Conservation (phyloP, 2,888 invertebrate genomes). For the Drepana falcataria region DNA sequence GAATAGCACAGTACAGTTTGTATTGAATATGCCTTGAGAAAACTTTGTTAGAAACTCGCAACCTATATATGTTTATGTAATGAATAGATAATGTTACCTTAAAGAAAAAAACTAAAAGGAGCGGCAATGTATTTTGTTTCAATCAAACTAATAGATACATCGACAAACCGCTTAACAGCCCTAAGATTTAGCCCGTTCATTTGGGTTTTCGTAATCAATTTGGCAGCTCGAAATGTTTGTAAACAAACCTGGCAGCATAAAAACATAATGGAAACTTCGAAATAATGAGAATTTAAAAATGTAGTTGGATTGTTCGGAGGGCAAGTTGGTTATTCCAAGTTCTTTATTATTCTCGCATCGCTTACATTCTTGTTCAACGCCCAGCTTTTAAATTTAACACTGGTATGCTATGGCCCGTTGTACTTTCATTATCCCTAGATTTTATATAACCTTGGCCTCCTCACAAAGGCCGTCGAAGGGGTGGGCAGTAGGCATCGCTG, state of each 20-base stretch:
- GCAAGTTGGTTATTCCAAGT: conserved; percentile 18
- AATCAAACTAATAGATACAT: not conserved
- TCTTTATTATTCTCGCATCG: conserved; percentile 14
- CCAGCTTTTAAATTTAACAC: not conserved
- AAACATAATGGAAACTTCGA: conserved; percentile 22
- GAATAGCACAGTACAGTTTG: no score
- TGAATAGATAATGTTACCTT: no score
- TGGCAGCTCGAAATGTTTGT: conserved; percentile 25
- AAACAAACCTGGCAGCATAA: conserved; percentile 28
- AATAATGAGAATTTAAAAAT: conserved; percentile 48
- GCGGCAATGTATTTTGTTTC: no score
- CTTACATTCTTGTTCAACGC: conserved; percentile 8
- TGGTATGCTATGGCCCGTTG: not conserved
- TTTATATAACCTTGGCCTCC: no score
- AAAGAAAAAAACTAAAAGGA: no score
- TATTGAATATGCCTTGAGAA: no score
- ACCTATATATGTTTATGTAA: no score
- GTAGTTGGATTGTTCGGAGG: conserved; percentile 23
- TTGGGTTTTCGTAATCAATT: conserved; percentile 40
- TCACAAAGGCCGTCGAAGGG: no score
- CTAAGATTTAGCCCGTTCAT: conserved; percentile 21
- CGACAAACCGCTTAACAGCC: conserved; percentile 1
- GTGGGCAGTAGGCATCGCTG: no score
- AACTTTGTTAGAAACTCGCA: no score
- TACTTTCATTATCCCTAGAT: not conserved